A percentile compares a stretch with the other conserved stretches of the same genome.
Evolutionary conservation across 2,888 invertebrate species (phyloP).

Genomic region (Heliconius ismenius): DNA sequence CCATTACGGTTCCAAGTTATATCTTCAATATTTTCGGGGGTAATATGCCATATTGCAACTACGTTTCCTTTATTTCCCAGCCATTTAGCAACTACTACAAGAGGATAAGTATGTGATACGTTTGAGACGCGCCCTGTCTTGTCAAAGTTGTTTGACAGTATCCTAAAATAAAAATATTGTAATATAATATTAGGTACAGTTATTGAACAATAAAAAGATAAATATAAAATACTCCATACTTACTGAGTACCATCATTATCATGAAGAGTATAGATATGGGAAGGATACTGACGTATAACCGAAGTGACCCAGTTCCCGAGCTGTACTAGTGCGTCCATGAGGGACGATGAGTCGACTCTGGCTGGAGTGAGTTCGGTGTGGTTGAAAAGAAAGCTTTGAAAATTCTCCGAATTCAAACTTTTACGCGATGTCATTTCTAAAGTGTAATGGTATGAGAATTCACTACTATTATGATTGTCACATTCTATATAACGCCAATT

Average conservation of each 20-base stretch:
- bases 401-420: slow-evolving; percentile 9
- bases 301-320: slow-evolving; percentile 32
- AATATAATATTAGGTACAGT: background rate
- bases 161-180: slow-evolving; percentile 32
- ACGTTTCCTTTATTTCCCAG: slow-evolving; percentile 7
- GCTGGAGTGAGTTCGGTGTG: slow-evolving; percentile 6
- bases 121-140: slow-evolving; percentile 30
- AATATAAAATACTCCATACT: background rate
- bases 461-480: slow-evolving; percentile 3
- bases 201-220: background rate
- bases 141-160: slow-evolving; percentile 25
- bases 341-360: slow-evolving; percentile 12
- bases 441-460: slow-evolving; percentile 43
- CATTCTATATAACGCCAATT: slow-evolving; percentile 50
- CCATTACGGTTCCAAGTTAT: background rate
- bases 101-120: slow-evolving; percentile 14
- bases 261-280: slow-evolving; percentile 28
- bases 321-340: slow-evolving; percentile 37
- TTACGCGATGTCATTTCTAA: slow-evolving; percentile 48
- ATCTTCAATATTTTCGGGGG: slow-evolving; percentile 17
- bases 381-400: background rate
- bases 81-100: slow-evolving; percentile 47
- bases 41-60: slow-evolving; percentile 28
- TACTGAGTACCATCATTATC: slow-evolving; percentile 18
- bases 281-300: slow-evolving; percentile 23